A percentile compares a stretch with the other conserved stretches of the same genome.
Conservation (phyloP, 1,140 invertebrate genomes). For the Geopemphigus sp. region DNA sequence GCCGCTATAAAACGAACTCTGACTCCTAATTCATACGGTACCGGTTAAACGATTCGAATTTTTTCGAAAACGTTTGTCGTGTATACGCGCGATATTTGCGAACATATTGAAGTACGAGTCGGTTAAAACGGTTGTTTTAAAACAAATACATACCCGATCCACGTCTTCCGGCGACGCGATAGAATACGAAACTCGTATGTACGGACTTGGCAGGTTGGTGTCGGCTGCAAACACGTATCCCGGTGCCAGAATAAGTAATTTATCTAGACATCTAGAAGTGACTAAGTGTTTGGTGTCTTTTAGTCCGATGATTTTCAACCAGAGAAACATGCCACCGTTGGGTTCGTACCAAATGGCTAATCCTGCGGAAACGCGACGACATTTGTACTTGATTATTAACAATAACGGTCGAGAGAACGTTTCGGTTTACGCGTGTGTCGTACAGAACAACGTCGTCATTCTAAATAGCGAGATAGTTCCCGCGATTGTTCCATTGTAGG, state of each 20-base stretch:
- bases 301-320: conserved; percentile 68
- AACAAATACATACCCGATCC: conserved; percentile 58
- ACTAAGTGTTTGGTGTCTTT: conserved; percentile 72
- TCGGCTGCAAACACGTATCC: conserved; percentile 69
- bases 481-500: no score
- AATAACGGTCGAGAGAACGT: no score
- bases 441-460: no score
- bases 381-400: no score
- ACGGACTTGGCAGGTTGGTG: conserved; percentile 61
- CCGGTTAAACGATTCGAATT: no score
- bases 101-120: not conserved
- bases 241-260: conserved; percentile 67
- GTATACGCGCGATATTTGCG: not conserved
- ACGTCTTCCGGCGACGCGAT: conserved; percentile 65
- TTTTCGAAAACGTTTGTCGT: no score
- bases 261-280: conserved; percentile 61
- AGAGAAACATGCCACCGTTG: conserved; percentile 73
- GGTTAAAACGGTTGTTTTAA: no score
- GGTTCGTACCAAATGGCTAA: conserved; percentile 68
- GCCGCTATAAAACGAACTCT: no score
- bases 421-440: no score
- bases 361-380: conserved; percentile 54
- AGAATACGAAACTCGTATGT: conserved; percentile 68
- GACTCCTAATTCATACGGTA: no score
- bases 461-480: no score